A percentile compares a stretch with the other conserved stretches of the same genome.
These are phyloP conservation scores for Drosophila punjabiensis DNA, from an alignment of 1,140 invertebrate species.

Conservation along the genomic window DNA sequence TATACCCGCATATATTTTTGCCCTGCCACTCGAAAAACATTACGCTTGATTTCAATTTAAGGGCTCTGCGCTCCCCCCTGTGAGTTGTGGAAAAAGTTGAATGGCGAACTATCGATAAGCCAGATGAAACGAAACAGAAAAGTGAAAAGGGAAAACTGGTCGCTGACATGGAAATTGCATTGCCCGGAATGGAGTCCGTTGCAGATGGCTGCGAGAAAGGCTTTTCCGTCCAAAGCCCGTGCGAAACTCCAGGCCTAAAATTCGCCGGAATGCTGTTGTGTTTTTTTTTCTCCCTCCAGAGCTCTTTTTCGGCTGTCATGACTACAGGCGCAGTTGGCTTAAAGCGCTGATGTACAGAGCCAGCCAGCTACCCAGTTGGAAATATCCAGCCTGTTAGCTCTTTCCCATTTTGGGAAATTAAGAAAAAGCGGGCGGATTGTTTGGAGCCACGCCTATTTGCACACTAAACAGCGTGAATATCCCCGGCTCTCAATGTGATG, in stretches of 20 bases:
- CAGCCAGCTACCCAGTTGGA: not conserved
- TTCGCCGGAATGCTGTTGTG: conserved; percentile 7
- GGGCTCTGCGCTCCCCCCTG: not conserved
- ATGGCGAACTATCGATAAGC: conserved; percentile 37
- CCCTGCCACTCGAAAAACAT: not conserved
- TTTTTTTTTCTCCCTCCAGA: not conserved
- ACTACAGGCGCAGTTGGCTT: conserved; percentile 5
- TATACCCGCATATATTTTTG: not conserved
- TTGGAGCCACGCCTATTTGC: conserved; percentile 18
- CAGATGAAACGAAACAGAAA: conserved; percentile 19
- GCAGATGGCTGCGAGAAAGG: conserved; percentile 16
- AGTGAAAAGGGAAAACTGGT: conserved; percentile 17
- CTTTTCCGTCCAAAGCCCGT: conserved; percentile 22
- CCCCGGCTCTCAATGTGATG: conserved; percentile 22
- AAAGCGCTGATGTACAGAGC: conserved; percentile 13
- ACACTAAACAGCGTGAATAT: conserved; percentile 13
- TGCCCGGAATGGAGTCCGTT: conserved; percentile 23
- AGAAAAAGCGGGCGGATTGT: conserved; percentile 35
- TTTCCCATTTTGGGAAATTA: conserved; percentile 20
- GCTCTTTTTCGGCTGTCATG: conserved; percentile 13
- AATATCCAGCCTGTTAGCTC: conserved; percentile 4
- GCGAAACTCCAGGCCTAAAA: conserved; percentile 24
- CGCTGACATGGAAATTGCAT: conserved; percentile 48
- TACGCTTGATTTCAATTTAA: conserved; percentile 11
- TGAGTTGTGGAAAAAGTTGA: conserved; percentile 17